Conservation (phyloP, 2,113 vertebrate species). For the Probosciger aterrimus region DNA sequence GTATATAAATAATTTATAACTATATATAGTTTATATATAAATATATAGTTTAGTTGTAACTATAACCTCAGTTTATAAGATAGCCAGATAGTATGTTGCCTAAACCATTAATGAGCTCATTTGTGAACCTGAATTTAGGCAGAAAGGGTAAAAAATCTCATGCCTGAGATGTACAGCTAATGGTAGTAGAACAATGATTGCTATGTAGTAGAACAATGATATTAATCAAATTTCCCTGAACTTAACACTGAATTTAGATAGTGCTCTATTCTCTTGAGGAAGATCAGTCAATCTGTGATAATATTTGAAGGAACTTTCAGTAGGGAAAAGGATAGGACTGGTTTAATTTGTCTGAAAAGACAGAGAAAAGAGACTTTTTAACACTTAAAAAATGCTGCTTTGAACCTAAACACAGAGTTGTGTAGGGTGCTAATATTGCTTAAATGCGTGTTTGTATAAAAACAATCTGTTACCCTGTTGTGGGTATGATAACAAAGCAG, state of each 20-base stretch:
- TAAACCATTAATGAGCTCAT: not conserved
- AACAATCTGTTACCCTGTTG: fast-evolving
- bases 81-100: not conserved
- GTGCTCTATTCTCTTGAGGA: not conserved
- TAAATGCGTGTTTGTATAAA: not conserved
- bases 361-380: not conserved
- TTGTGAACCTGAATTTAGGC: not conserved
- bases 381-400: not conserved
- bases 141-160: not conserved
- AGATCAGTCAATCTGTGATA: not conserved
- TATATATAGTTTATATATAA: not conserved
- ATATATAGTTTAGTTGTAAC: not conserved
- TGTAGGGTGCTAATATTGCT: not conserved
- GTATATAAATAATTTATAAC: not conserved
- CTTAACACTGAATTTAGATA: not conserved
- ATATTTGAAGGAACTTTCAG: not conserved
- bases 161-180: not conserved
- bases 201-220: not conserved
- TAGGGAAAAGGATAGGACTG: not conserved
- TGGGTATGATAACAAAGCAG: not conserved
- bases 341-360: not conserved
- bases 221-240: not conserved
- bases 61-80: not conserved
- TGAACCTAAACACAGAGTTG: not conserved
- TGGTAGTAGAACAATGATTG: not conserved